Evolutionary conservation across 2,113 vertebrate species (phyloP).

Genomic region (Poeciliopsis turrubarensis): DNA sequence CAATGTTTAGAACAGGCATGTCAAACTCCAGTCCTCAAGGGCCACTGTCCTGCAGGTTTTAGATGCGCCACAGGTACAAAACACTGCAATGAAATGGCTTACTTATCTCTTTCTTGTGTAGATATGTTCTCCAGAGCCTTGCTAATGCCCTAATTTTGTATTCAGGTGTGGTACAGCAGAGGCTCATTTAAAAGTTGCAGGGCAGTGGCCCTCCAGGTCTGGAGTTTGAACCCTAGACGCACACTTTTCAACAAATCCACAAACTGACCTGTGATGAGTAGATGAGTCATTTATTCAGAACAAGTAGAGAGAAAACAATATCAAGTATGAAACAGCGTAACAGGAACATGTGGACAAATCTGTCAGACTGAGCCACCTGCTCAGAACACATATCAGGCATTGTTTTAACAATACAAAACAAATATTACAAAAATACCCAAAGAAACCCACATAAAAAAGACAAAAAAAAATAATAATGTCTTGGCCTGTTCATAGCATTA

Average conservation of each 20-base stretch:
- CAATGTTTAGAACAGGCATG: neutral
- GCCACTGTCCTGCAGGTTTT: no score
- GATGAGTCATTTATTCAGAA: conserved; percentile 57
- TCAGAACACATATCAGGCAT: conserved; percentile 25
- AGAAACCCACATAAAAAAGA: conserved; percentile 18
- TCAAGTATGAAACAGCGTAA: conserved; percentile 53
- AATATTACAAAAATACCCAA: conserved; percentile 18
- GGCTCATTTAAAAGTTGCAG: no score
- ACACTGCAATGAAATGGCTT: no score
- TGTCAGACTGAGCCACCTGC: conserved; percentile 1
- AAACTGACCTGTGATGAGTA: conserved; percentile 1
- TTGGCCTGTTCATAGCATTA: conserved; percentile 14
- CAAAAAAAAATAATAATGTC: neutral
- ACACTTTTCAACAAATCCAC: neutral
- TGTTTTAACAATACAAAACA: conserved; percentile 27
- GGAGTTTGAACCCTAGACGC: neutral
- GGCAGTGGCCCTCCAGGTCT: no score
- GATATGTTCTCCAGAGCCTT: no score
- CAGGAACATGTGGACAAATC: conserved; percentile 28
- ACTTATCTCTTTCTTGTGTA: no score
- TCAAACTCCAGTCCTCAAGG: no score
- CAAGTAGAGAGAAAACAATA: conserved; percentile 52
- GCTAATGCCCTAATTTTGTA: no score
- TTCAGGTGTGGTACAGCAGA: no score
- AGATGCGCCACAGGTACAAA: no score